Evolutionary conservation across 2,797 vertebrate genomes (phyloP), one percentile per base, ranked within the genome.

Genomic region (Anolis apletophallus): DNA sequence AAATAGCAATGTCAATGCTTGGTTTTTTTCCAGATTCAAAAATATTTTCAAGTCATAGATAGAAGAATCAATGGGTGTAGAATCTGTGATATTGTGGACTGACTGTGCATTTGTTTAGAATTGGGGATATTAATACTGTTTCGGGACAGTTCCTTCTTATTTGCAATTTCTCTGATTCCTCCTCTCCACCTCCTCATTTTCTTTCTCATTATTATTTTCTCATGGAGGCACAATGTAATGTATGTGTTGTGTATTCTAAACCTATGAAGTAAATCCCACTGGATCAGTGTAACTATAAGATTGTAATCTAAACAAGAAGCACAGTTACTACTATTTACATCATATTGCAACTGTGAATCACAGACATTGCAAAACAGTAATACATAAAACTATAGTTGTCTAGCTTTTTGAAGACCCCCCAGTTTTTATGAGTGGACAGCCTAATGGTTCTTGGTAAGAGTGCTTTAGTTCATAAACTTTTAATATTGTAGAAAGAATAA

Each of bases 401-500:
- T 32, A 64, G 57, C 9, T 34, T 61, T 71, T 80, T n/a, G 17
- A 46, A 46, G 7, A 46, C 1, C 4, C 16, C 40, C 16, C 32
- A 76, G 9, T 84, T 76, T 76, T 84, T 76, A 34, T 34, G 11
- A 67, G 67, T 54, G 21, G 32, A 77, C 19, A 36, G 46, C 52
- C 23, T 14, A 36, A 71, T 71, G 29, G 29, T 16, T 72, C 14
- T 57, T 32, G 14, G 7, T 55, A 55, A 26, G 14, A 68, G 9
- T 36, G 23, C 34, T 83, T 79, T 61, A n/a, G 73, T 77, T n/a
- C 23, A 69, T 55, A 81, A n/a, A 50, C 32, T 55, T 86, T 21
- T 23, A 52, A 12, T 12, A 10, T 77, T 85, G 57, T 19, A 73
- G 55, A 23, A 64, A 68, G 23, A 80, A 26, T 16, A 26, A 52